Conservation (phyloP, 2,888 invertebrate species). For the Chydorus sphaericus region DNA sequence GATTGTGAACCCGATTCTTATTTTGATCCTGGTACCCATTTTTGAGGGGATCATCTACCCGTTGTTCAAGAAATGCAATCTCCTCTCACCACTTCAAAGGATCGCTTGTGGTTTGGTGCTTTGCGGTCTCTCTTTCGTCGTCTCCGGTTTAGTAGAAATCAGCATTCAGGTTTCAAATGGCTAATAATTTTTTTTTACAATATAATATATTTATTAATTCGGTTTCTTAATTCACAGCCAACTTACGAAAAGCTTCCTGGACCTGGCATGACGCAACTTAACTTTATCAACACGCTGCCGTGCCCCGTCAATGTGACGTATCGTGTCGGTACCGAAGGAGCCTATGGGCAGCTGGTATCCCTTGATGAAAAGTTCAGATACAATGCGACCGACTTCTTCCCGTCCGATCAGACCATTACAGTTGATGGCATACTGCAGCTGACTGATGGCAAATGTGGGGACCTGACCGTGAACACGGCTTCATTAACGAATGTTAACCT, state of each 20-base stretch:
- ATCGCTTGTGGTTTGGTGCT: conserved; percentile 75
- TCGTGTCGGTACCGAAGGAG: no score
- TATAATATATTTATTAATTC: no score
- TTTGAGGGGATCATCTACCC: conserved; percentile 72
- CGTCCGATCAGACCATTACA: no score
- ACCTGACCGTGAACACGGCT: no score
- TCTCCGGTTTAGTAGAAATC: conserved; percentile 72
- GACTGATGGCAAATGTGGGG: not conserved
- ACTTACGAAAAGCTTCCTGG: conserved; percentile 32
- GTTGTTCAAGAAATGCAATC: conserved; percentile 46
- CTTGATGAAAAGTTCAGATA: no score
- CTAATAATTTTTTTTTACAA: not conserved
- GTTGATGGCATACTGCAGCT: no score
- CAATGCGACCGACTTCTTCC: no score
- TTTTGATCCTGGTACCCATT: conserved; percentile 69
- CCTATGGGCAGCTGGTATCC: no score
- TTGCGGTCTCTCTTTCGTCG: conserved; percentile 65
- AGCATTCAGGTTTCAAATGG: conserved; percentile 45
- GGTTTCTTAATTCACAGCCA: no score
- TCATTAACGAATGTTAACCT: not conserved
- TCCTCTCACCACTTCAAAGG: conserved; percentile 69
- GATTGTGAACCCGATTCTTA: conserved; percentile 73
- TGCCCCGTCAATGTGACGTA: conserved; percentile 37
- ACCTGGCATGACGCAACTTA: conserved; percentile 35
- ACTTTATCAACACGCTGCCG: conserved; percentile 45